Evolutionary conservation across 1,140 invertebrate genomes (phyloP).

Genomic region (Atta texana): DNA sequence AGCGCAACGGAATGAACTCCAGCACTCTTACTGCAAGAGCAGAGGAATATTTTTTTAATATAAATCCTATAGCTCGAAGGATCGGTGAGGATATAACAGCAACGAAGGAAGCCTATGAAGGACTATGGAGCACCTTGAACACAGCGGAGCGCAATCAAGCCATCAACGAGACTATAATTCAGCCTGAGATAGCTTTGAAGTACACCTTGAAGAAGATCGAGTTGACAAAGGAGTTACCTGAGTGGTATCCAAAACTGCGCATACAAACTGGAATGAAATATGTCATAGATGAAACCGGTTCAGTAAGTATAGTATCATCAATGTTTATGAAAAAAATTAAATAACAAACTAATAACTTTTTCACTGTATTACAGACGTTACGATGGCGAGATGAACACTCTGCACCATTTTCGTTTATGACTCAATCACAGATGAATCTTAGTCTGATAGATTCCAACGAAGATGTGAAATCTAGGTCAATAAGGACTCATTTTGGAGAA

Average conservation of each 20-base stretch:
- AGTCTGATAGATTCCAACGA: constrained; percentile 84
- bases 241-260: constrained; percentile 85
- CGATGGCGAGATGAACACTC: constrained; percentile 92
- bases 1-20: constrained; percentile 71
- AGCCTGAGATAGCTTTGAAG: constrained; percentile 90
- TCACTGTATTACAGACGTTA: constrained; percentile 78
- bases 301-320: constrained; percentile 68
- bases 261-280: constrained; percentile 87
- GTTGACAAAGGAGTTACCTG: constrained; percentile 77
- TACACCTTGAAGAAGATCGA: constrained; percentile 87
- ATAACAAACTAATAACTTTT: not conserved
- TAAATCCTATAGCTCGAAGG: constrained; percentile 90
- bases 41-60: constrained; percentile 90
- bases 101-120: constrained; percentile 90
- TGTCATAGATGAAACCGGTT: constrained; percentile 86
- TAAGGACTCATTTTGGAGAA: constrained; percentile 74
- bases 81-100: constrained; percentile 90
- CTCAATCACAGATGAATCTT: constrained; percentile 91
- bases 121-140: constrained; percentile 89
- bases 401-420: constrained; percentile 92
- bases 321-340: not conserved
- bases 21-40: constrained; percentile 83
- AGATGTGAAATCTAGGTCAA: constrained; percentile 70
- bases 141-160: constrained; percentile 90
- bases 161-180: constrained; percentile 91